phyloP scores from a whole-genome alignment of 2,113 vertebrate genomes.

The Chascanopsetta lugubris region DNA sequence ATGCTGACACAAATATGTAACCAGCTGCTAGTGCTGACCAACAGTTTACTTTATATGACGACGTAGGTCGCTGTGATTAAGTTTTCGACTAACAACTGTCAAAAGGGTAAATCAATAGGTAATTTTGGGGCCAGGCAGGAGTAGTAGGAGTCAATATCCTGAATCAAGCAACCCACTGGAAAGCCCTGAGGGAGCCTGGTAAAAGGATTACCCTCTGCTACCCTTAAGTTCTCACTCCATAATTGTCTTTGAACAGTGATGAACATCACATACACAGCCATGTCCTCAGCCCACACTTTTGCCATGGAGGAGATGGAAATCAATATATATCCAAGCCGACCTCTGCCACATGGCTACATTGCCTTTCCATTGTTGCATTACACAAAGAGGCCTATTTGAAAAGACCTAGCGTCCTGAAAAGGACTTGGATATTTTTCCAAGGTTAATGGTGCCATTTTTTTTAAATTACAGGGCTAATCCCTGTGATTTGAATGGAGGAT shows the following conservation, averaged over 20 bases:
- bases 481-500: constrained; percentile 55
- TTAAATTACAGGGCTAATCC: constrained; percentile 50
- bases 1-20: constrained; percentile 38
- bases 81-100: constrained; percentile 79
- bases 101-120: constrained; percentile 82
- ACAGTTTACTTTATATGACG: constrained; percentile 71
- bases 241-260: constrained; percentile 79
- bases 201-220: constrained; percentile 80
- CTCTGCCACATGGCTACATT: constrained; percentile 24
- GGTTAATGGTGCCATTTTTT: constrained; percentile 68
- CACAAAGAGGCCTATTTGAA: constrained; percentile 31
- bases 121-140: constrained; percentile 76
- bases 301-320: constrained; percentile 57
- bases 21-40: constrained; percentile 47
- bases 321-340: constrained; percentile 43
- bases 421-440: constrained; percentile 54
- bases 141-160: constrained; percentile 75
- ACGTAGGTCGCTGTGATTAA: constrained; percentile 78
- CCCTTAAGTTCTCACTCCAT: constrained; percentile 72
- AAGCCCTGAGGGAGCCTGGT: constrained; percentile 68
- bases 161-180: constrained; percentile 59
- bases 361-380: constrained; percentile 50
- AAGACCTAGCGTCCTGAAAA: constrained; percentile 55
- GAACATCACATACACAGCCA: constrained; percentile 65
- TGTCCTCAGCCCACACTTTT: constrained; percentile 63